A percentile compares a stretch with the other conserved stretches of the same genome.
Conservation (phyloP, 2,888 invertebrate genomes). For the Heteropelma amictum region DNA sequence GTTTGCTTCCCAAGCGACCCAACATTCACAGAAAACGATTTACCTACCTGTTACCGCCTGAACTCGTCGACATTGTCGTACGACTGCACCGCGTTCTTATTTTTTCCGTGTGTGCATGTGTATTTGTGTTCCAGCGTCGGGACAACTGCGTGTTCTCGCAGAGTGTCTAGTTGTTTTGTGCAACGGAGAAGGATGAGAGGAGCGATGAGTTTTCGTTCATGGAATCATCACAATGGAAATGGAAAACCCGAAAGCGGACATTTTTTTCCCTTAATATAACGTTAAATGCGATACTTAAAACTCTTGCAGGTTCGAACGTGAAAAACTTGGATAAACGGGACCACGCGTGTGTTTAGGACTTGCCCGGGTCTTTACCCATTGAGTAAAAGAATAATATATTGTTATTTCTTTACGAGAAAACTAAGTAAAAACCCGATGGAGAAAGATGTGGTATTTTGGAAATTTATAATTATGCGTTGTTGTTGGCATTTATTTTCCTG, state of each 20-base stretch:
- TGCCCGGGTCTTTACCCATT: too few species aligned
- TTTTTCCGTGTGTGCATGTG: constrained; percentile 9
- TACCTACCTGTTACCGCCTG: constrained; percentile 55
- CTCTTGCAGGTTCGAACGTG: constrained; percentile 19
- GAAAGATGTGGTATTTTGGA: too few species aligned
- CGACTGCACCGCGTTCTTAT: constrained; percentile 56
- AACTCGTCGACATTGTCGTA: constrained; percentile 57
- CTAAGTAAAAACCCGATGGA: too few species aligned
- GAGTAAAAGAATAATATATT: too few species aligned
- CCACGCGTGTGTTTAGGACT: constrained; percentile 5
- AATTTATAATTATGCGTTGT: too few species aligned
- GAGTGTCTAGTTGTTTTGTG: constrained; percentile 15
- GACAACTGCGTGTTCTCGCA: constrained; percentile 31
- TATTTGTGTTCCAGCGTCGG: too few species aligned
- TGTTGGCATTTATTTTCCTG: too few species aligned
- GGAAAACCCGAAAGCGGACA: constrained; percentile 21
- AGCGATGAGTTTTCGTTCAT: constrained; percentile 30
- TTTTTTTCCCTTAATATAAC: constrained; percentile 11
- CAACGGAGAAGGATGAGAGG: constrained; percentile 6
- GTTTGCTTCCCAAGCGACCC: neutral
- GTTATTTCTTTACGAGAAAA: too few species aligned
- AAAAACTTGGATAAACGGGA: constrained; percentile 22
- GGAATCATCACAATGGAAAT: constrained; percentile 24
- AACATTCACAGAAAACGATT: neutral
- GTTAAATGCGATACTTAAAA: constrained; percentile 26